Evolutionary conservation across 2,888 invertebrate genomes (phyloP).

Genomic region (Toxonevra muliebris): DNA sequence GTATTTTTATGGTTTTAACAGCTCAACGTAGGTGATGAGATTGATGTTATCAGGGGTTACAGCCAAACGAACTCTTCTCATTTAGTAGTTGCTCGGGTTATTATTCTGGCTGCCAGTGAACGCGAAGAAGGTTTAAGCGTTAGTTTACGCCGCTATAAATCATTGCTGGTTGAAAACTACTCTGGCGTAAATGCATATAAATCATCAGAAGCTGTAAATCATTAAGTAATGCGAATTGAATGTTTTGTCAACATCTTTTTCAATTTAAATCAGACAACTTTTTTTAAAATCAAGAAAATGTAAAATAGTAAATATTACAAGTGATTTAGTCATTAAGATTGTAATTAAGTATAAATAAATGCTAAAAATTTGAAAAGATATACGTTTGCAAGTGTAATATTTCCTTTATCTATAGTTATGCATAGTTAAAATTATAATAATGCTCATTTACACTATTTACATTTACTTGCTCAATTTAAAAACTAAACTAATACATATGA

Average conservation of each 20-base stretch:
- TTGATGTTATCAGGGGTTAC: slow-evolving; percentile 78
- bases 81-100: slow-evolving; percentile 75
- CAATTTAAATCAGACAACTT: too few relatives aligned
- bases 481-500: too few relatives aligned
- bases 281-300: too few relatives aligned
- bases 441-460: too few relatives aligned
- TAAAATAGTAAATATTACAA: too few relatives aligned
- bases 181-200: slow-evolving; percentile 56
- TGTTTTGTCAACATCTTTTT: background rate
- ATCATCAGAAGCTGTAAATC: slow-evolving; percentile 66
- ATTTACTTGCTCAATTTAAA: too few relatives aligned
- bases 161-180: slow-evolving; percentile 79
- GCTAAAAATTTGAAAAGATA: too few relatives aligned
- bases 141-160: slow-evolving; percentile 74
- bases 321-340: too few relatives aligned
- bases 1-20: slow-evolving; percentile 56
- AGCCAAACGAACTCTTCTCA: slow-evolving; percentile 76
- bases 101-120: slow-evolving; percentile 69
- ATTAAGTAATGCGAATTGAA: slow-evolving; percentile 41
- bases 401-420: too few relatives aligned
- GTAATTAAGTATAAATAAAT: too few relatives aligned
- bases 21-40: slow-evolving; percentile 76
- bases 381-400: too few relatives aligned
- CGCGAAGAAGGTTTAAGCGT: slow-evolving; percentile 68
- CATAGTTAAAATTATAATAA: too few relatives aligned